Evolutionary conservation across 2,888 invertebrate species (phyloP).

Genomic region (Nesidiocoris tenuis): DNA sequence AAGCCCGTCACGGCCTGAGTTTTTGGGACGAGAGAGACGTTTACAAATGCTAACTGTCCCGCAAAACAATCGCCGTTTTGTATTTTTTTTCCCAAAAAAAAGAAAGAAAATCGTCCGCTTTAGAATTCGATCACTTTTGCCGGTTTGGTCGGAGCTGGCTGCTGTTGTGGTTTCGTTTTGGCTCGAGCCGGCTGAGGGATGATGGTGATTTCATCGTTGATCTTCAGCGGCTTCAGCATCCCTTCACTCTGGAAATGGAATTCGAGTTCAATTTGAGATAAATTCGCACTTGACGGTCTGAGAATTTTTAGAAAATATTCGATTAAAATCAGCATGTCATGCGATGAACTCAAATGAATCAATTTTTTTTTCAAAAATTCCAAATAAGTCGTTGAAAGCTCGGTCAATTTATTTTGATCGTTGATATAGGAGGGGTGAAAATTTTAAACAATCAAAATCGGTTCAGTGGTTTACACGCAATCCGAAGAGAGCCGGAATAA

Average conservation of each 20-base stretch:
- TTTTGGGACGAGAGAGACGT: too few species aligned
- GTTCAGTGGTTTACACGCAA: too few species aligned
- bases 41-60: too few species aligned
- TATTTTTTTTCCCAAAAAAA: constrained; percentile 11
- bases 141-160: constrained; percentile 23
- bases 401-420: neutral
- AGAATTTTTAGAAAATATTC: too few species aligned
- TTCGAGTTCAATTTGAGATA: neutral
- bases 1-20: too few species aligned
- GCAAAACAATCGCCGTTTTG: neutral
- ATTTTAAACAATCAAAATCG: too few species aligned
- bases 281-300: too few species aligned
- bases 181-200: constrained; percentile 73
- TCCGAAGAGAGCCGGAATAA: too few species aligned
- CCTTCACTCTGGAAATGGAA: constrained; percentile 61
- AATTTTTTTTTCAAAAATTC: neutral
- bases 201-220: constrained; percentile 86
- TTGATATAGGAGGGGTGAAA: neutral
- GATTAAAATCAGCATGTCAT: too few species aligned
- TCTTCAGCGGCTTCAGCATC: constrained; percentile 75
- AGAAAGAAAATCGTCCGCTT: constrained; percentile 30
- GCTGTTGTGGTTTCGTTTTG: constrained; percentile 47
- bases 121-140: constrained; percentile 44
- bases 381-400: constrained; percentile 4
- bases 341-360: neutral